Percentiles rank a stretch among this genome's conserved stretches.
These are phyloP conservation scores for Chrysopa pallens DNA, from an alignment of 1,140 invertebrate species.

Conservation along the genomic window DNA sequence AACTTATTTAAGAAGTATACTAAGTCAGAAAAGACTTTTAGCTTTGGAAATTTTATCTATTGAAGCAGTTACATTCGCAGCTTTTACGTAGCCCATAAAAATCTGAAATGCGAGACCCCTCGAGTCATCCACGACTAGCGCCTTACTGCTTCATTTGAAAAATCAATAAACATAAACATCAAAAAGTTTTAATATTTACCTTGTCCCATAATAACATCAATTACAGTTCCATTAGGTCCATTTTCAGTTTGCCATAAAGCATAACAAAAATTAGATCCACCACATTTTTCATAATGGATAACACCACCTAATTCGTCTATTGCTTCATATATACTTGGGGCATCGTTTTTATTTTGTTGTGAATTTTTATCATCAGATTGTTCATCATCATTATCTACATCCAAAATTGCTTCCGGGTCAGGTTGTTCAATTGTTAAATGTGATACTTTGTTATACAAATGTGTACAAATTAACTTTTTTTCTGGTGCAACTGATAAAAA, in stretches of 20 bases:
- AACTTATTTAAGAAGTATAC: too few species aligned
- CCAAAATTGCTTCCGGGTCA: not conserved
- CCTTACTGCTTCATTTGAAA: too few species aligned
- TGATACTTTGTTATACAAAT: slow-evolving; percentile 9
- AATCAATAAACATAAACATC: too few species aligned
- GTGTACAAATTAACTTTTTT: slow-evolving; percentile 8
- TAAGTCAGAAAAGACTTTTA: too few species aligned
- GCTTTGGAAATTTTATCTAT: too few species aligned
- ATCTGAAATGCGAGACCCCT: too few species aligned
- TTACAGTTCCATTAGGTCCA: slow-evolving; percentile 10
- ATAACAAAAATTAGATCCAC: slow-evolving; percentile 16
- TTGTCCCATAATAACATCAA: slow-evolving; percentile 16
- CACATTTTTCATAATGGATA: slow-evolving; percentile 1
- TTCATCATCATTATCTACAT: not conserved
- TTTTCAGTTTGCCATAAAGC: slow-evolving; percentile 17
- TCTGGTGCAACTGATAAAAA: not conserved
- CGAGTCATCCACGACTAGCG: too few species aligned
- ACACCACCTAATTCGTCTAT: not conserved
- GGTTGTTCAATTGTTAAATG: slow-evolving; percentile 13
- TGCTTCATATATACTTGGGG: not conserved
- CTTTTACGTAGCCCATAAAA: too few species aligned
- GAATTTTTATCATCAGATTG: not conserved
- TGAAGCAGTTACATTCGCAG: too few species aligned
- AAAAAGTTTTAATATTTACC: slow-evolving; percentile 10
- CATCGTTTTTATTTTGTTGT: not conserved